Conservation (phyloP, 2,797 vertebrate genomes). For the Mionectes olivaceus region DNA sequence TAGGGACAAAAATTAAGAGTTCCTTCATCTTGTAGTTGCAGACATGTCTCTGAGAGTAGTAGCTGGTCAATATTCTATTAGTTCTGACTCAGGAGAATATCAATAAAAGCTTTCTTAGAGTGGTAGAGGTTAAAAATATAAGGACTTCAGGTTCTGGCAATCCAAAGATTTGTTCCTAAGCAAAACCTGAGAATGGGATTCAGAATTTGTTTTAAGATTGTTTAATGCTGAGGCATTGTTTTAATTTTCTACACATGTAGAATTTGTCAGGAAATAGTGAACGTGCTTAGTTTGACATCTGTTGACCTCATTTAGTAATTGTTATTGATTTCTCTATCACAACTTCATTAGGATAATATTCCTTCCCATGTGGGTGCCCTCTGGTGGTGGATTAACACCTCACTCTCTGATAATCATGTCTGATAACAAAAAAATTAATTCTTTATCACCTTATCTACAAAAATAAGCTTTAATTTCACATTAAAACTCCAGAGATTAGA, state of each 20-base stretch:
- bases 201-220: slow-evolving; percentile 53
- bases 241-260: slow-evolving; percentile 68
- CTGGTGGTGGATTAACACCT: slow-evolving; percentile 47
- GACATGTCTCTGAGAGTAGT: not conserved
- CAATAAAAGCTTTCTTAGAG: not conserved
- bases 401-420: not conserved
- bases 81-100: not conserved
- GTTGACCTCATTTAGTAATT: slow-evolving; percentile 72
- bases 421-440: not conserved
- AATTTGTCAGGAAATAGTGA: slow-evolving; percentile 62
- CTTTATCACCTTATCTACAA: not conserved
- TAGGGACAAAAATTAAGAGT: not conserved
- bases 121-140: slow-evolving; percentile 33
- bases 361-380: slow-evolving; percentile 36
- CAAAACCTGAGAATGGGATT: slow-evolving; percentile 42
- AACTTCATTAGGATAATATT: slow-evolving; percentile 20
- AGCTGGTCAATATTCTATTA: not conserved
- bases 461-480: not conserved
- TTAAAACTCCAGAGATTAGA: not conserved
- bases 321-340: slow-evolving; percentile 62
- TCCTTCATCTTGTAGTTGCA: not conserved
- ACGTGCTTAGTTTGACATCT: slow-evolving; percentile 67
- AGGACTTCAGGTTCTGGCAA: not conserved
- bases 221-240: slow-evolving; percentile 49
- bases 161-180: slow-evolving; percentile 26